Evolutionary conservation across 2,797 vertebrate genomes (phyloP).

Genomic region (Sebastes itinus): DNA sequence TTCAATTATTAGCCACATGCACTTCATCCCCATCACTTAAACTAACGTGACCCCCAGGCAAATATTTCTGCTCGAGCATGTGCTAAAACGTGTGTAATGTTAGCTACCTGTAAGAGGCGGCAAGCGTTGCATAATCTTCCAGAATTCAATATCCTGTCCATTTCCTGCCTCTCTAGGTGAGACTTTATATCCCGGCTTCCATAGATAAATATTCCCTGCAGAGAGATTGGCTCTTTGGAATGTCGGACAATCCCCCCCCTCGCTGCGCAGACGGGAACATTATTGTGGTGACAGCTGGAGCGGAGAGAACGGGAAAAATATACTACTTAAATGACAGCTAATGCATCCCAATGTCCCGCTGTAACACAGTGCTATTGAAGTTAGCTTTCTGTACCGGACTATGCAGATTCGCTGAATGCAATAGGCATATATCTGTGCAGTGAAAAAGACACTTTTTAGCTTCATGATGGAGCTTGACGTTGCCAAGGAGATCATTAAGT

Average conservation of each 20-base stretch:
- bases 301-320: conserved; percentile 19
- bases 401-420: not conserved
- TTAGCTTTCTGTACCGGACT: not conserved
- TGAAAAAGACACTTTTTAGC: not conserved
- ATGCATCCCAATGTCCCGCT: not conserved
- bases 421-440: not conserved
- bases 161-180: conserved; percentile 65
- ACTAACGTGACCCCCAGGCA: conserved; percentile 25
- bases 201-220: conserved; percentile 62
- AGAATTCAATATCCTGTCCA: conserved; percentile 74
- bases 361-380: not conserved
- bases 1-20: conserved; percentile 19
- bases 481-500: not conserved
- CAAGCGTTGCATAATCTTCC: conserved; percentile 56
- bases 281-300: conserved; percentile 32
- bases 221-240: conserved; percentile 54
- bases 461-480: not conserved
- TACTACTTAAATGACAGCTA: not conserved
- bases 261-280: conserved; percentile 11
- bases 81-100: conserved; percentile 28
- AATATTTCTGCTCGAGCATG: not conserved
- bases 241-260: conserved; percentile 34
- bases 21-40: conserved; percentile 19
- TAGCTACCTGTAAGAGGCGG: conserved; percentile 43
- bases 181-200: conserved; percentile 65